phyloP scores from a whole-genome alignment of 2,797 vertebrate species.

The Lepilemur septentrionalis region DNA sequence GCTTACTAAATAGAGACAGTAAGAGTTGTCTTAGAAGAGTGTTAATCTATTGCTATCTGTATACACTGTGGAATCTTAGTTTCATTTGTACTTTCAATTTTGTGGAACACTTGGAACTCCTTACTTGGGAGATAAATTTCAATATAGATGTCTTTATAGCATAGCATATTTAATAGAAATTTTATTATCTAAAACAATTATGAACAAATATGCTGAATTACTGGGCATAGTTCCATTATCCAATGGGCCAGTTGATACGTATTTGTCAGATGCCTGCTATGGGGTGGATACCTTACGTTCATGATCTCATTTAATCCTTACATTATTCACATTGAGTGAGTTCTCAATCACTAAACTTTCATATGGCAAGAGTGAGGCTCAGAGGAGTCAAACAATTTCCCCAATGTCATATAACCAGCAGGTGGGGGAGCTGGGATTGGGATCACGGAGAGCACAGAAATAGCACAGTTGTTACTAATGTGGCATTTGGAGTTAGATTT shows the following conservation, averaged over 20 bases:
- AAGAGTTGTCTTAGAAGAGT: neutral
- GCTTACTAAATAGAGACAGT: neutral
- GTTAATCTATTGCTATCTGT: neutral
- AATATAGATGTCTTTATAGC: neutral
- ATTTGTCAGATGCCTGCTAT: neutral
- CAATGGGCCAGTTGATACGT: neutral
- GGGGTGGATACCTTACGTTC: neutral
- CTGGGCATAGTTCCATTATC: neutral
- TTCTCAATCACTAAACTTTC: neutral
- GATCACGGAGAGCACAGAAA: neutral
- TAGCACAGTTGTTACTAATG: neutral
- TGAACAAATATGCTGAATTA: neutral
- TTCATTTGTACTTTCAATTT: conserved; percentile 21
- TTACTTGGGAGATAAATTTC: neutral
- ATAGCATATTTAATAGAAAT: neutral
- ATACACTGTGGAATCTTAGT: neutral
- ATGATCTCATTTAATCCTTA: neutral
- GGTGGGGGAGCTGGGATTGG: neutral
- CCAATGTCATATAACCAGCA: neutral
- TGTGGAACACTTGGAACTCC: neutral
- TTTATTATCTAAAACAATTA: neutral
- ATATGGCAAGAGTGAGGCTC: neutral
- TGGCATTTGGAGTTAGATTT: neutral
- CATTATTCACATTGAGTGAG: neutral
- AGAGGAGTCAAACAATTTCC: neutral